Evolutionary conservation across 2,888 invertebrate species (phyloP).

Genomic region (Chorisops tibialis): DNA sequence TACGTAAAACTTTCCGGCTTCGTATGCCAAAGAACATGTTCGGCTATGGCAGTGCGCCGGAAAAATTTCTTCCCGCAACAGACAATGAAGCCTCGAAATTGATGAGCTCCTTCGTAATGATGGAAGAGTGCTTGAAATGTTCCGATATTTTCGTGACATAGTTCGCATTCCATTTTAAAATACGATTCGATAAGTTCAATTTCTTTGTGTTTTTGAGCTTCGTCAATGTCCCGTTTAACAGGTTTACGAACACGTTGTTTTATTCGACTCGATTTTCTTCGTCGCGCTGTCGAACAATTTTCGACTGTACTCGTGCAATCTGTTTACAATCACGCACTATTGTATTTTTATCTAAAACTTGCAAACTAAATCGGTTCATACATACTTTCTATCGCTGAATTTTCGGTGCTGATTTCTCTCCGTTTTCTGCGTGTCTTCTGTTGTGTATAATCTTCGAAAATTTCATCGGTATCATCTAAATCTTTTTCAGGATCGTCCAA

Average conservation of each 20-base stretch:
- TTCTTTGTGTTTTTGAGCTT: conserved; percentile 24
- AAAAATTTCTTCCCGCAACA: conserved; percentile 37
- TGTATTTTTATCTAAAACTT: too few relatives aligned
- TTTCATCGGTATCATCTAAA: too few relatives aligned
- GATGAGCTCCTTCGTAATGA: conserved; percentile 34
- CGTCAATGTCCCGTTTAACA: conserved; percentile 8
- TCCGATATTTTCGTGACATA: conserved; percentile 31
- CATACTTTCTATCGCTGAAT: too few relatives aligned
- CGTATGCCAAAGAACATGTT: conserved; percentile 37
- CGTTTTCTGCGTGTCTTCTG: too few relatives aligned
- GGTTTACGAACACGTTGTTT: conserved; percentile 1
- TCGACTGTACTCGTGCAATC: background rate
- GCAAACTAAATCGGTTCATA: too few relatives aligned
- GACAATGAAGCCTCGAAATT: conserved; percentile 35
- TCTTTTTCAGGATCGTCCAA: too few relatives aligned
- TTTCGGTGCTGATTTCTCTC: too few relatives aligned
- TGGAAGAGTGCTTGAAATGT: conserved; percentile 32
- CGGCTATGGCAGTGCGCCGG: conserved; percentile 32
- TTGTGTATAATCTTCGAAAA: too few relatives aligned
- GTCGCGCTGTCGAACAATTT: background rate
- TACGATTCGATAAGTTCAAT: conserved; percentile 28
- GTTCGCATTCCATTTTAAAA: conserved; percentile 34
- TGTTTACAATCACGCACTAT: too few relatives aligned
- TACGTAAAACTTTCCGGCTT: conserved; percentile 36
- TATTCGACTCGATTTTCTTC: background rate